Evolutionary conservation across 1,140 invertebrate species (phyloP).

Genomic region (Bombus ignitus): DNA sequence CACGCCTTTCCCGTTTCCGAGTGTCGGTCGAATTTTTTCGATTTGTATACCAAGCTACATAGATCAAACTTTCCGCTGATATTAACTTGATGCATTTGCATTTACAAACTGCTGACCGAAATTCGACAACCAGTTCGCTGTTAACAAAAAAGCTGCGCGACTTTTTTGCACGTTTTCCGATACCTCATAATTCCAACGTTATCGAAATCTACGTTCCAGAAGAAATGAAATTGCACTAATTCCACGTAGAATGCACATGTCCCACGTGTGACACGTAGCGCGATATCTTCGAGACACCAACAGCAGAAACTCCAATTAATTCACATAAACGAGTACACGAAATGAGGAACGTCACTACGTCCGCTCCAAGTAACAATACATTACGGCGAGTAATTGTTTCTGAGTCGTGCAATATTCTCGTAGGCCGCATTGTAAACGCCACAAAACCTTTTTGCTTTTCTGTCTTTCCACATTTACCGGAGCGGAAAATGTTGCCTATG

Average conservation of each 20-base stretch:
- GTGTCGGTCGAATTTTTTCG: too few relatives aligned
- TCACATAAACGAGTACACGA: not conserved
- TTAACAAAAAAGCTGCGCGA: too few relatives aligned
- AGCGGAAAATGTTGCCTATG: not conserved
- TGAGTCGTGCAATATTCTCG: not conserved
- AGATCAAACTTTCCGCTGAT: too few relatives aligned
- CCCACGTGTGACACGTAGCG: not conserved
- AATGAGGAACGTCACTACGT: not conserved
- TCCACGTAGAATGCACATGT: not conserved
- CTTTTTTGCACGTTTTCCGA: too few relatives aligned
- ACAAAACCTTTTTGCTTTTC: slow-evolving; percentile 16
- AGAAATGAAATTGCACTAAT: not conserved
- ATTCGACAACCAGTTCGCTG: too few relatives aligned
- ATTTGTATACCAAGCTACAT: too few relatives aligned
- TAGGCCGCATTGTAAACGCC: slow-evolving; percentile 1
- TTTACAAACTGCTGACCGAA: too few relatives aligned
- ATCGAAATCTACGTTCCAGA: not conserved
- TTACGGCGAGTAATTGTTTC: slow-evolving; percentile 11
- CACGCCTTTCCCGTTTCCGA: too few relatives aligned
- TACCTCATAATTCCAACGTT: not conserved
- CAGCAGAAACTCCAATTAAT: slow-evolving; percentile 4
- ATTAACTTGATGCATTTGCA: too few relatives aligned
- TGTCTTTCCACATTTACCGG: slow-evolving; percentile 7
- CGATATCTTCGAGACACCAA: not conserved
- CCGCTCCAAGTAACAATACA: slow-evolving; percentile 3